These are phyloP conservation scores for Cygnus olor DNA, from an alignment of 2,797 vertebrate genomes.

Conservation along the genomic window DNA sequence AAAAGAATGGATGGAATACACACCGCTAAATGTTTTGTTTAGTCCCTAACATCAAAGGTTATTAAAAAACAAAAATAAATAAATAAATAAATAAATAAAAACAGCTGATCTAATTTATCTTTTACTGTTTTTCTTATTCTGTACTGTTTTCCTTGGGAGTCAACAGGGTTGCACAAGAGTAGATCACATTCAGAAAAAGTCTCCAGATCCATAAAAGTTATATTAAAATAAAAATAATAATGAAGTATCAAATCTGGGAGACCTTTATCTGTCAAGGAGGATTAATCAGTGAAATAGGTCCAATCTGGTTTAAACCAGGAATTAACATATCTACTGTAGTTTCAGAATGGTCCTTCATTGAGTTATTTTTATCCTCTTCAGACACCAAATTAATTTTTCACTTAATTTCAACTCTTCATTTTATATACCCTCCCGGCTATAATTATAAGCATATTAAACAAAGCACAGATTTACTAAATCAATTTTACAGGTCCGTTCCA, in stretches of 20 bases:
- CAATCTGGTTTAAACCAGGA: neutral
- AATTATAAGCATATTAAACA: neutral
- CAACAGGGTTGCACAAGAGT: neutral
- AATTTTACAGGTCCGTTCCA: neutral
- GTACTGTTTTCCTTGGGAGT: neutral
- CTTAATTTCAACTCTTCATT: neutral
- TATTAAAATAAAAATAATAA: neutral
- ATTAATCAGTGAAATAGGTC: neutral
- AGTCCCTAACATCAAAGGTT: fast-evolving
- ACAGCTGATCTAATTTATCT: neutral
- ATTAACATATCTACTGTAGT: neutral
- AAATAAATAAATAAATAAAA: neutral
- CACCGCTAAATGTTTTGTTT: neutral
- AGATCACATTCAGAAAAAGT: neutral
- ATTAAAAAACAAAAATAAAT: no score
- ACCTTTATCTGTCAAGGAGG: neutral
- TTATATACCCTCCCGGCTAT: neutral
- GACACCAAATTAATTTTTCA: neutral
- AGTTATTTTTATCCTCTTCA: neutral
- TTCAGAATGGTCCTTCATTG: neutral
- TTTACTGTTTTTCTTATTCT: neutral
- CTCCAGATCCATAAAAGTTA: neutral
- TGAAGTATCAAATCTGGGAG: neutral
- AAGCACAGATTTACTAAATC: neutral
- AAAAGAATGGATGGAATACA: neutral